Conservation (phyloP, 2,888 invertebrate species). For the Pandemis corylana region DNA sequence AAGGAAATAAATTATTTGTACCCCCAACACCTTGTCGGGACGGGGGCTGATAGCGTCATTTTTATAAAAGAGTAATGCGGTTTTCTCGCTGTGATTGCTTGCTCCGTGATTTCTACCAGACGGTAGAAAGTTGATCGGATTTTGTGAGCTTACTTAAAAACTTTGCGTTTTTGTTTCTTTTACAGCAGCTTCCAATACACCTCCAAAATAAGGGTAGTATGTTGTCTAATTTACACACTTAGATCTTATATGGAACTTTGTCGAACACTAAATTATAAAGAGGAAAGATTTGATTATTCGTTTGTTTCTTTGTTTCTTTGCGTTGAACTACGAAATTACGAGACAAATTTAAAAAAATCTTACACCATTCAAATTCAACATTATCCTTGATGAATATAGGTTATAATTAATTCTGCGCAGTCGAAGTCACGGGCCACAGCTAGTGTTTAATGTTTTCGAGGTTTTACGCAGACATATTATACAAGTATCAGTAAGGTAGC, state of each 20-base stretch:
- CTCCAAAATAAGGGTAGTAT: neutral
- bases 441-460: no score
- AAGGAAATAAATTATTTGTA: slow-evolving; percentile 81
- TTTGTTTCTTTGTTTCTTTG: no score
- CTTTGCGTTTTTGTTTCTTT: neutral
- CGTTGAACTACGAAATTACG: no score
- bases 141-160: neutral
- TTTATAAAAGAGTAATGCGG: slow-evolving; percentile 82
- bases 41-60: slow-evolving; percentile 77
- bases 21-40: slow-evolving; percentile 78
- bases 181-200: neutral
- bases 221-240: neutral
- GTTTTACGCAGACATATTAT: no score
- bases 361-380: no score
- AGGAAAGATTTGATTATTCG: no score
- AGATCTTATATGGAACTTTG: neutral
- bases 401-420: no score
- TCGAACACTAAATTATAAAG: no score
- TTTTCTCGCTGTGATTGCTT: slow-evolving; percentile 78
- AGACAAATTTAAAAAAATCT: no score
- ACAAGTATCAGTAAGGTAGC: neutral
- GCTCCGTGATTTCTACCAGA: slow-evolving; percentile 40
- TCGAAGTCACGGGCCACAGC: no score
- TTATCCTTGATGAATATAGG: no score
- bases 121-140: slow-evolving; percentile 7